Base-by-base conservation (phyloP, 2,888 invertebrate genomes). In the Eristalinus aeneus region DNA sequence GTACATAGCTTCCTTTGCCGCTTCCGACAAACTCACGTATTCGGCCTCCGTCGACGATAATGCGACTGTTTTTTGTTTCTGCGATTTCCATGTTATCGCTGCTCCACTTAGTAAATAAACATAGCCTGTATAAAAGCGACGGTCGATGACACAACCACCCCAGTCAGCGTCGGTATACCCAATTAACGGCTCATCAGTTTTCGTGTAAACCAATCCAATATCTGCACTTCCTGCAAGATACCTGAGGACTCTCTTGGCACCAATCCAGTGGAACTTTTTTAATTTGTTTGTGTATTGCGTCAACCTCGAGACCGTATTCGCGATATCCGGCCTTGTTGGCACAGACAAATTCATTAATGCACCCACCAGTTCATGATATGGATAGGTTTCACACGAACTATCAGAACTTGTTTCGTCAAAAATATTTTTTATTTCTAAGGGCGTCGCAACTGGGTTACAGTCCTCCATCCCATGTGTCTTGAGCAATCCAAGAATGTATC, bases 201-300 rank as follows among this genome's bases (percentile, higher is more conserved):
- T n/a, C n/a, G n/a, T n/a, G n/a, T n/a, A n/a, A n/a, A n/a, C n/a
- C n/a, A n/a, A n/a, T n/a, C n/a, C 58, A 60, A 39, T 31, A 20
- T 65, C 39, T 31, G 56, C 54, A 72, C 54, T 82, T 54, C 82
- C 82, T 34, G 60, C 72, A 10, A 72, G 67, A 58, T 82, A 77
- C 22, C 76, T 69, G 0, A 81, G 58, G 27, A 69, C 39, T 9
- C 68, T 34, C 56, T 80, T 80, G 6, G 75, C 64, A 32, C 46
- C 58, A 34, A 53, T 6, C 81, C 69, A 56, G 8, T 79, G 73
- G 27, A 22, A 65, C 31, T 39, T 65, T 16, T 58, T 65, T 36
- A n/a, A 16, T 16, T 32, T 5, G 8, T 60, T 60, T 60, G 32
- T n/a, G 36, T 22, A 63, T 63, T 36, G 63, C 12, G 63, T 36